phyloP scores from a whole-genome alignment of 2,113 vertebrate genomes.

The Sinocyclocheilus rhinocerous region DNA sequence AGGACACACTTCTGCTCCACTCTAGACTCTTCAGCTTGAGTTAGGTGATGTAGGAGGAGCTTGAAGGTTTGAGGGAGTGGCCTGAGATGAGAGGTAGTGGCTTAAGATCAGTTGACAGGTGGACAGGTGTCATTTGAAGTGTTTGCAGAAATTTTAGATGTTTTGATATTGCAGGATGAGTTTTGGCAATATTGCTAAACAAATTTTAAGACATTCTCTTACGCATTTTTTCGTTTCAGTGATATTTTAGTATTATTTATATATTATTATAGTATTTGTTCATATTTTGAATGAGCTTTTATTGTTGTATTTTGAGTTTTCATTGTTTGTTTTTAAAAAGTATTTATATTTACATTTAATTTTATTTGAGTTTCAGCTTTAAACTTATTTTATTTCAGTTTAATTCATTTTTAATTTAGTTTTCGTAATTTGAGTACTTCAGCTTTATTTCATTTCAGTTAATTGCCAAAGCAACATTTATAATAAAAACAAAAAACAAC shows the following conservation, averaged over 20 bases:
- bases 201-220: neutral
- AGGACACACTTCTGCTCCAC: neutral
- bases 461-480: no score
- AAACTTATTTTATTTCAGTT: neutral
- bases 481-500: no score
- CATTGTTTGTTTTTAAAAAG: neutral
- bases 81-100: neutral
- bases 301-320: neutral
- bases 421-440: neutral
- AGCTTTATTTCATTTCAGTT: no score
- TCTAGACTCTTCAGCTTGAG: neutral
- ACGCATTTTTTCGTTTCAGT: neutral
- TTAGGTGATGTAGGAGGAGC: neutral
- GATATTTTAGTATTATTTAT: neutral
- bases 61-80: neutral
- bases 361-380: neutral
- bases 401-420: neutral
- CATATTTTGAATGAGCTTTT: neutral
- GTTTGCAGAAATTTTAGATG: neutral
- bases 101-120: neutral
- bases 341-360: neutral
- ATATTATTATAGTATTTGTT: neutral
- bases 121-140: neutral
- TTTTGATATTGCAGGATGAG: neutral
- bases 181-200: neutral